Percentiles rank a stretch among this genome's conserved stretches.
phyloP scores from a whole-genome alignment of 1,140 invertebrate species.

The Propsilocerus akamusi region DNA sequence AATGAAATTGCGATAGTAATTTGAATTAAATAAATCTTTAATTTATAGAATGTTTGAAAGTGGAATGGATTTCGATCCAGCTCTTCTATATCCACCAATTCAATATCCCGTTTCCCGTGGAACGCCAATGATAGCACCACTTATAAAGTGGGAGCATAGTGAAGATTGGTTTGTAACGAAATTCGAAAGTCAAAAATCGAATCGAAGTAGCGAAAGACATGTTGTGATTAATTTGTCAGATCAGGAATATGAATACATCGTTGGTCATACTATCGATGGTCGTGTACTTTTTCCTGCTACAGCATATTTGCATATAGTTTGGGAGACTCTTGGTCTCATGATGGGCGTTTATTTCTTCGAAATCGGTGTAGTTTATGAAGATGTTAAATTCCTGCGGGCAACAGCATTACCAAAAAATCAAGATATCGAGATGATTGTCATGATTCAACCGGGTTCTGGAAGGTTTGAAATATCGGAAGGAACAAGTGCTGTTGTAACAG shows the following conservation, averaged over 20 bases:
- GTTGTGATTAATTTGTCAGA: conserved; percentile 40
- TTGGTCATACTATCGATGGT: conserved; percentile 75
- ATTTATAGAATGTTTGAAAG: conserved; percentile 24
- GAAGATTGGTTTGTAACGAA: conserved; percentile 42
- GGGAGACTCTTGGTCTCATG: conserved; percentile 73
- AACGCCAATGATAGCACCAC: conserved; percentile 54
- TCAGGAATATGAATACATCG: conserved; percentile 53
- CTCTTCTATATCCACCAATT: conserved; percentile 38
- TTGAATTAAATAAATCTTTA: conserved; percentile 1
- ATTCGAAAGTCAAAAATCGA: conserved; percentile 22
- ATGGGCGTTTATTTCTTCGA: conserved; percentile 47
- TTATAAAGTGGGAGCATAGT: conserved; percentile 81
- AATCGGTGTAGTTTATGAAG: conserved; percentile 66
- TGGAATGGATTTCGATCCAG: conserved; percentile 25
- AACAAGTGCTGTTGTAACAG: conserved; percentile 57
- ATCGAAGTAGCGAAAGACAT: conserved; percentile 32
- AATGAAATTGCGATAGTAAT: background rate
- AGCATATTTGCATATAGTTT: conserved; percentile 66
- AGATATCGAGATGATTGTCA: conserved; percentile 53
- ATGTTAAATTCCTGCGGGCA: conserved; percentile 66
- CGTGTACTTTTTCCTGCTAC: conserved; percentile 79
- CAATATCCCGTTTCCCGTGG: conserved; percentile 60
- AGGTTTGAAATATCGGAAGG: conserved; percentile 74
- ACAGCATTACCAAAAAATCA: conserved; percentile 55
- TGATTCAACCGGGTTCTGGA: conserved; percentile 64